Conservation (phyloP, 2,888 invertebrate species). For the Scrobipalpa costella region DNA sequence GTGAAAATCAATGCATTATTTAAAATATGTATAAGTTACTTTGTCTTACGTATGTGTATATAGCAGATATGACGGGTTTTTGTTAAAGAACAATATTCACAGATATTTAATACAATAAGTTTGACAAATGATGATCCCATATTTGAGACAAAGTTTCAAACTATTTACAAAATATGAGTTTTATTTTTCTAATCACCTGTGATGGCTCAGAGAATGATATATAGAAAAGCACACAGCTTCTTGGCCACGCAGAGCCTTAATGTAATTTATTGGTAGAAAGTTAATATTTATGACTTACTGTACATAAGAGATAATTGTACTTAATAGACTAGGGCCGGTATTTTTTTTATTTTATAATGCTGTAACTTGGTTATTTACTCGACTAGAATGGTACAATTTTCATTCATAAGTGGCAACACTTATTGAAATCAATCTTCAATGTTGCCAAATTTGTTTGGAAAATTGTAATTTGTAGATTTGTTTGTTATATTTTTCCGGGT, state of each 20-base stretch:
- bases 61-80: no score
- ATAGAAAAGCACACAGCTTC: constrained; percentile 50
- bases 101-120: no score
- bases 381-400: not conserved
- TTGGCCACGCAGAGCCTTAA: constrained; percentile 58
- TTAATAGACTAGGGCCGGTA: constrained; percentile 65
- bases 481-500: not conserved
- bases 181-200: constrained; percentile 45
- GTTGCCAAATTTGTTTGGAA: not conserved
- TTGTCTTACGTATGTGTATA: not conserved
- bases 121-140: not conserved
- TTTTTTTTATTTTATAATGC: constrained; percentile 33
- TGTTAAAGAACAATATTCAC: no score
- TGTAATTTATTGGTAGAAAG: constrained; percentile 65
- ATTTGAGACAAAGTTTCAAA: not conserved
- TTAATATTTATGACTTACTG: constrained; percentile 69
- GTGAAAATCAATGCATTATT: constrained; percentile 47
- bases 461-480: not conserved
- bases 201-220: constrained; percentile 36
- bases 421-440: not conserved
- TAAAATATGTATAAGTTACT: constrained; percentile 36
- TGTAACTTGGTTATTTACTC: not conserved
- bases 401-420: not conserved
- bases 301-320: constrained; percentile 77
- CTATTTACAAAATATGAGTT: constrained; percentile 27